phyloP scores from a whole-genome alignment of 2,113 vertebrate genomes.

The Acinonyx jubatus region DNA sequence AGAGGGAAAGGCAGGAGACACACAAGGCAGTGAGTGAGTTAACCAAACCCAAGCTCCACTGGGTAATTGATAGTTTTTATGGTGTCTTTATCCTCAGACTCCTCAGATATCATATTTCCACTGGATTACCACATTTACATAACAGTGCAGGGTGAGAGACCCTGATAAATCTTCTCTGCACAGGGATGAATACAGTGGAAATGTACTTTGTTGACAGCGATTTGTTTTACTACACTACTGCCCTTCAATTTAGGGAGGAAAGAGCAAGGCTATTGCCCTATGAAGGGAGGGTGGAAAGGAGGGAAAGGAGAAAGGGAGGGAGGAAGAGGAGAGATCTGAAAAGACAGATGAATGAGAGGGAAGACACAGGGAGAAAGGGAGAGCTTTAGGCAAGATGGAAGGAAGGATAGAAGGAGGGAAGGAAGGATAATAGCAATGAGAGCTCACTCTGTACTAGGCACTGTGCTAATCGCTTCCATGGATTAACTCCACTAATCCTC shows the following conservation, averaged over 20 bases:
- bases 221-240: slow-evolving; percentile 73
- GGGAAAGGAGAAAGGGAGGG: neutral
- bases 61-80: slow-evolving; percentile 69
- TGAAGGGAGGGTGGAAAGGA: neutral
- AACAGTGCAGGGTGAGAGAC: slow-evolving; percentile 61
- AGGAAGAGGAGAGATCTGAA: neutral
- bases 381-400: neutral
- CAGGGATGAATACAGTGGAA: slow-evolving; percentile 63
- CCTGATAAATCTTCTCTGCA: slow-evolving; percentile 71
- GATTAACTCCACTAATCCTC: neutral
- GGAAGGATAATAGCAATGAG: neutral
- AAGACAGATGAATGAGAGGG: slow-evolving; percentile 21
- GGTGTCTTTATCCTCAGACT: slow-evolving; percentile 63
- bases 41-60: neutral
- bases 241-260: slow-evolving; percentile 68
- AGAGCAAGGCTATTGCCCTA: slow-evolving; percentile 57
- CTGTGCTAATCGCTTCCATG: neutral
- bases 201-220: slow-evolving; percentile 57
- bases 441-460: neutral
- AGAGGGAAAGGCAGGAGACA: neutral
- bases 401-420: neutral
- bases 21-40: slow-evolving; percentile 38
- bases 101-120: slow-evolving; percentile 64
- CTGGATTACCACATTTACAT: slow-evolving; percentile 71
- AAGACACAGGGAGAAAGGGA: neutral